Conservation (phyloP, 30 jellyfish, hydroid and myxozoan species). For the Chrysaora quinquecirrha region DNA sequence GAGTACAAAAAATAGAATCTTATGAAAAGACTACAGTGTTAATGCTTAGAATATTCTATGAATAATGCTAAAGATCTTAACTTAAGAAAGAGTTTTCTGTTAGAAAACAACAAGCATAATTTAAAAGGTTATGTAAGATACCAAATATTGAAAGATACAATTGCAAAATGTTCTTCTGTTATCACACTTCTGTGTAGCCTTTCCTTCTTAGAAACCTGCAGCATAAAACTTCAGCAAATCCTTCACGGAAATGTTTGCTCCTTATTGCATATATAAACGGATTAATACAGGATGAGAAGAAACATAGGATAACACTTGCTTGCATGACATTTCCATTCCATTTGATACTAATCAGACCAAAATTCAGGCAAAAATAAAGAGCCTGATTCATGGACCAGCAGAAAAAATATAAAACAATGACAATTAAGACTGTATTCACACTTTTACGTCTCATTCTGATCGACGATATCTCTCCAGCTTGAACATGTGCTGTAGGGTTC, state of each 20-base stretch:
- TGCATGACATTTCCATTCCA: conserved; percentile 66
- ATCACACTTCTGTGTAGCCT: not conserved
- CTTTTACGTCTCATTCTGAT: conserved; percentile 48
- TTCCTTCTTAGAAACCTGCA: not conserved
- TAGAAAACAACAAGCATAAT: too few species aligned
- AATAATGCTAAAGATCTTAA: too few species aligned
- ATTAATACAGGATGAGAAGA: conserved; percentile 74
- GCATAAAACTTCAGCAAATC: conserved; percentile 32
- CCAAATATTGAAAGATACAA: too few species aligned
- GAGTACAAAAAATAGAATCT: too few species aligned
- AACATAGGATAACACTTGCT: conserved; percentile 67
- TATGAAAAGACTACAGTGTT: too few species aligned
- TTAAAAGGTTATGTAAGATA: too few species aligned
- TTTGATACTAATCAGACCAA: conserved; percentile 41
- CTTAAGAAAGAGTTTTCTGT: too few species aligned
- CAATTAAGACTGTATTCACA: conserved; percentile 55
- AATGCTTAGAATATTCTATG: too few species aligned
- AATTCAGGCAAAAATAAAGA: conserved; percentile 64
- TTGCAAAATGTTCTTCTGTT: too few species aligned
- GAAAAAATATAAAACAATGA: conserved; percentile 58
- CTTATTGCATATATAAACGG: conserved; percentile 72
- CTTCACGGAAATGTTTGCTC: conserved; percentile 67
- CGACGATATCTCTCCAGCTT: conserved; percentile 56
- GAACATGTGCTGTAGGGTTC: conserved; percentile 41
- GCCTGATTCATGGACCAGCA: conserved; percentile 83